A percentile compares a stretch with the other conserved stretches of the same genome.
These are phyloP conservation scores for Silurus aristotelis DNA, from an alignment of 2,797 vertebrate genomes.

Conservation along the genomic window DNA sequence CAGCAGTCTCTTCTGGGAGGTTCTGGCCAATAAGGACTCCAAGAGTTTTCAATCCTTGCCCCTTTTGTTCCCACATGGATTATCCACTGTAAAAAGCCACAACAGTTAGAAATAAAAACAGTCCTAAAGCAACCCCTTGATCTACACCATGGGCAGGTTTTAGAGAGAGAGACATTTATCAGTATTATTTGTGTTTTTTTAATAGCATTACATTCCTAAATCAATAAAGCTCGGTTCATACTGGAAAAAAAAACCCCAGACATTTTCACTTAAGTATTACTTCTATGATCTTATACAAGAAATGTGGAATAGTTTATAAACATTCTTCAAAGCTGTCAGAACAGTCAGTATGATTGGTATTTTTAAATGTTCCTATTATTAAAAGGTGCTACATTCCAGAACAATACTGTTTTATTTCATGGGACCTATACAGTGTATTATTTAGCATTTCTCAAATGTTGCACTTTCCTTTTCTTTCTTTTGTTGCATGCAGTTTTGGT, in stretches of 20 bases:
- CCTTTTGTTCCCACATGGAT: conserved; percentile 39
- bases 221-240: conserved; percentile 30
- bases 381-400: conserved; percentile 33
- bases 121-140: conserved; percentile 24
- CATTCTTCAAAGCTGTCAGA: neutral
- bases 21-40: conserved; percentile 42
- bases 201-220: conserved; percentile 34
- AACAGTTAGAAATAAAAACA: conserved; percentile 35
- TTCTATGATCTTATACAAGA: conserved; percentile 1
- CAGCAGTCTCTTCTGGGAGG: conserved; percentile 30
- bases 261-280: neutral
- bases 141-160: conserved; percentile 14
- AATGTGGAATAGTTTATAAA: conserved; percentile 9
- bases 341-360: neutral
- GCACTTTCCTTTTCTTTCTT: conserved; percentile 19
- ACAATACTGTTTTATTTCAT: conserved; percentile 14
- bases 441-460: conserved; percentile 29
- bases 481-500: neutral
- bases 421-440: conserved; percentile 19
- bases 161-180: conserved; percentile 23
- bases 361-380: conserved; percentile 10
- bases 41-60: conserved; percentile 43
- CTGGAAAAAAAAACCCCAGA: neutral
- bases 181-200: conserved; percentile 43
- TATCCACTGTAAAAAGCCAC: conserved; percentile 32